Base-by-base conservation (phyloP, 2,797 vertebrate genomes). In the Paguma larvata region DNA sequence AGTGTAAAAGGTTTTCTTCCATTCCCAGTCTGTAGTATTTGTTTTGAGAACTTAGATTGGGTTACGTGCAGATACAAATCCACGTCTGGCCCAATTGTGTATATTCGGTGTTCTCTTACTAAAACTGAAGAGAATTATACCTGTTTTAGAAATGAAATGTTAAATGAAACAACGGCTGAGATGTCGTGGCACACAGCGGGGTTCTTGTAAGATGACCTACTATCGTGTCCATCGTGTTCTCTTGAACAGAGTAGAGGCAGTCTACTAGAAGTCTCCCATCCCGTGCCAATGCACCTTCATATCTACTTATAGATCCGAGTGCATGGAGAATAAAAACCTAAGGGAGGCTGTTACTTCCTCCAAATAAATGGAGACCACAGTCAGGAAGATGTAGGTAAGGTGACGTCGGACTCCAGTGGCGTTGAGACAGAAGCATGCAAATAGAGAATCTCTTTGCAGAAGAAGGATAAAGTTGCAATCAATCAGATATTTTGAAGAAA, bases 401-500 rank as follows among this genome's bases (percentile, higher is more conserved):
- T 21, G 51, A 73, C 38, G 32, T 1, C 34, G 8, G 73, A 38
- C 18, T 85, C 62, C 78, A 38, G 85, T 41, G 46, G 13, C 41
- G 19, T 30, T 72, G 70, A 77, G 23, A 62, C 7, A 23, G 1
- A 14, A 75, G 25, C 19, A 25, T 23, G 1, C 19, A 68, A 67
- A 75, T 59, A 16, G 14, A 8, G n/a, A 23, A 34, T 79, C 32
- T 70, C n/a, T 83, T 85, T 23, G 8, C 25, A 93, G 27, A 82
- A 5, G 73, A 9, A 94, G 16, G 48, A 32, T 79, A 56, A 79
- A 84, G 10, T 89, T 89, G 75, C 77, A 89, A 16, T 82, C 51
- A 15, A 44, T 68, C 62, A 77, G 48, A 53, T 94, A 73, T 67
- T 93, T 44, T 19, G 23, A 89, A 85, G 68, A 93, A 96, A 95